Evolutionary conservation across 2,113 vertebrate species (phyloP), one percentile per base, ranked within the genome.

Genomic region (Mesembrinibis cayennensis): DNA sequence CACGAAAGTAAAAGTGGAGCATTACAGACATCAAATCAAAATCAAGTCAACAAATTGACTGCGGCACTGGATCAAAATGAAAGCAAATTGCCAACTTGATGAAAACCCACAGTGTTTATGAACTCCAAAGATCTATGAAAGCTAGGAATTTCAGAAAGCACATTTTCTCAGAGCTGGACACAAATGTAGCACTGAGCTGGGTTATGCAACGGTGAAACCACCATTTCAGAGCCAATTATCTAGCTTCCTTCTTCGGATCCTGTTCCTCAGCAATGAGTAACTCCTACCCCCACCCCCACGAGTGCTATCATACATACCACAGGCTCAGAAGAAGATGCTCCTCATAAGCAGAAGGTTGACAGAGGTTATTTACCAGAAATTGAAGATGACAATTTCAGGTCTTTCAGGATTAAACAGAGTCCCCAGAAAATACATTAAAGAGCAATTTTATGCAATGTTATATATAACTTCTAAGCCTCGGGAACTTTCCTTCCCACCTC

Each of bases 41-140:
- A 96, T 84, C 82, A 93, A 96, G 65, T 84, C 84, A 93, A 93
- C 89, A 95, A 97, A 95, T 87, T 93, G 72, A 74, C 89, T 82
- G 80, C 0, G 0, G 38, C 69, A 53, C 62, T 45, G 58, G 65
- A 73, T 94, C 70, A 93, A 90, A 92, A 94, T 72, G 56, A 84
- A 92, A 58, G 62, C 63, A 88, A 89, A 91, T 95, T 97, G 52
- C 73, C 45, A 89, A 69, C 83, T 10, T 69, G 73, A 65, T 89
- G 81, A 87, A 91, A 95, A 82, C 4, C 40, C 78, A 38, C 18
- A 25, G 32, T 84, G 52, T 95, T 96, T 92, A 85, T 88, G 56
- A 95, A 73, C 78, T 72, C 66, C 0, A 0, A 34, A 0, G 0
- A 53, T 90, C 70, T 95, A 55, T 80, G 81, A 56, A 89, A 69